These are phyloP conservation scores for Mercenaria mercenaria DNA, from an alignment of 1,140 invertebrate species.

Conservation along the genomic window DNA sequence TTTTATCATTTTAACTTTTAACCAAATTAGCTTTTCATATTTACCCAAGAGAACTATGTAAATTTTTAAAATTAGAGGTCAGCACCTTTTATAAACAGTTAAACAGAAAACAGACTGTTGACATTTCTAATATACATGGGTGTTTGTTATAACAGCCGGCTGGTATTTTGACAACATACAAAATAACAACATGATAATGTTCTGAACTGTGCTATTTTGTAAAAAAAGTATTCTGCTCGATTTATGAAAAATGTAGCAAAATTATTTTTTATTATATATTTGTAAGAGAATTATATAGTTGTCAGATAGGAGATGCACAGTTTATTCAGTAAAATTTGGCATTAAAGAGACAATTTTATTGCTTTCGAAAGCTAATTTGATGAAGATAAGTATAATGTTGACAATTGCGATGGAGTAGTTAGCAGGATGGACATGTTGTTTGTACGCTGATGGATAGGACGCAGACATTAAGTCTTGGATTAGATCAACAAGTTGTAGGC, in stretches of 20 bases:
- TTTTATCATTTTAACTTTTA: constrained; percentile 1
- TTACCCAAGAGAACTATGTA: neutral
- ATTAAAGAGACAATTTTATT: neutral
- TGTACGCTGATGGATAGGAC: neutral
- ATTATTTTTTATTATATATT: too few species aligned
- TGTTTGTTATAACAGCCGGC: neutral
- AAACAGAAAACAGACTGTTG: neutral
- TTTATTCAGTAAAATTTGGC: neutral
- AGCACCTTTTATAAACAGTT: neutral
- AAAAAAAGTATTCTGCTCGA: too few species aligned
- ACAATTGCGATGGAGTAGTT: neutral
- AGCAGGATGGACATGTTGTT: constrained; percentile 6
- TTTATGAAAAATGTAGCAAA: too few species aligned
- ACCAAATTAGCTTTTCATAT: neutral
- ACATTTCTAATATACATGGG: neutral
- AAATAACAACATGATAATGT: too few species aligned
- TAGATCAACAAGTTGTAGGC: neutral
- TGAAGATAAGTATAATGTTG: neutral
- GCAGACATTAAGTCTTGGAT: neutral
- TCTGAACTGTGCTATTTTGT: too few species aligned
- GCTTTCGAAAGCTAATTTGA: neutral
- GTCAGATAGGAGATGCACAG: too few species aligned
- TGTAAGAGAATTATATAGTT: too few species aligned
- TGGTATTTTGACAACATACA: neutral
- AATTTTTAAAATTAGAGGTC: neutral